Base-by-base conservation (phyloP, 2,888 invertebrate species). In the Callimorpha dominula region DNA sequence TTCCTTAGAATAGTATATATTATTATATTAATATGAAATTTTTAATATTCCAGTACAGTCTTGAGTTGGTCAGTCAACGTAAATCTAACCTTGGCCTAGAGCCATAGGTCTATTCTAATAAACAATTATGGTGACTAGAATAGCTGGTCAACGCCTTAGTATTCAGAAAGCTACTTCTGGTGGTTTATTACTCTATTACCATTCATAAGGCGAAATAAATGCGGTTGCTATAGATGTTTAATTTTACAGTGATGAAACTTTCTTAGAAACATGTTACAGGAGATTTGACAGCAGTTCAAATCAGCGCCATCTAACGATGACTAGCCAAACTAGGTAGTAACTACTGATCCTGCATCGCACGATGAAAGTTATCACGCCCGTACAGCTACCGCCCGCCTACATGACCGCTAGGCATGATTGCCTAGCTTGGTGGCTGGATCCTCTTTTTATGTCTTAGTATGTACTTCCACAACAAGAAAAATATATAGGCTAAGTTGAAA, bases 61-160 rank as follows among this genome's bases (percentile, higher is more conserved):
- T 12, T 5, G 15, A 60, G 14, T 20, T 20, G 46, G 75, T 80
- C 80, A 78, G 75, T 73, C 75, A 5, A 17, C 69, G 75, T 49
- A 66, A 43, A 46, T 65, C 69, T 74, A 83, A 83, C 83, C 83
- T 83, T 83, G 83, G 83, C 83, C 83, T 77, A 81, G 52, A 77
- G 83, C 83, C 83, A 83, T 80, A 49, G 5, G 15, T 50, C 40
- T 42, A 49, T 69, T 14, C 62, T 57, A 40, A 66, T 66, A 52
- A 62, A 52, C 46, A 62, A 63, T 5, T 62, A 5, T n/a, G 57
- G 71, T 71, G 65, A 46, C 65, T 49, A 40, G 57, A 65, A 65
- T 71, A 20, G 42, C 54, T 64, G 20, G 12, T 5, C 57, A 57
- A 71, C 31, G 4, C 15, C 46, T 71, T 71, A 60, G 71, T 71